Conservation (phyloP, 2,113 vertebrate species). For the Mus pahari region DNA sequence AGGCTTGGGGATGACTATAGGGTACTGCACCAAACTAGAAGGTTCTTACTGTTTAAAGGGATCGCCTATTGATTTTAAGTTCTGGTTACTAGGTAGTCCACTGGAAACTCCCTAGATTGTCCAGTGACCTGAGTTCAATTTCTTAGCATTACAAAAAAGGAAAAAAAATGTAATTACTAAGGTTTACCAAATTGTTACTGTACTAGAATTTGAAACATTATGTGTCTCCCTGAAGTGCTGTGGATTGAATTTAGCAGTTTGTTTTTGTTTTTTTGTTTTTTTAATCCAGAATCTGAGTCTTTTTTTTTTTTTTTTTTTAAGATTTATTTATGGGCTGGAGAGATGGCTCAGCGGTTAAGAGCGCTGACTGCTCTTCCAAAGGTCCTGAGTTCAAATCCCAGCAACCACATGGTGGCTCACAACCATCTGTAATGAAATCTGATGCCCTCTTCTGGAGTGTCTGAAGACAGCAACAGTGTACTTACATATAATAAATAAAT, state of each 20-base stretch:
- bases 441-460: no score
- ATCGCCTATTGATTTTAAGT: conserved; percentile 29
- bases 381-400: no score
- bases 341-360: no score
- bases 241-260: not conserved
- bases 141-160: not conserved
- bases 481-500: no score
- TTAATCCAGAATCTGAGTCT: conserved; percentile 32
- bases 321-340: no score
- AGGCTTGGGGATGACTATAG: not conserved
- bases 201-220: conserved; percentile 42
- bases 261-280: not conserved
- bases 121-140: not conserved
- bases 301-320: no score
- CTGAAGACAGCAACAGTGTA: no score
- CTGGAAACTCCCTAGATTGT: not conserved
- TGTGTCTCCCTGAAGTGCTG: not conserved
- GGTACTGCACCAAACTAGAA: not conserved
- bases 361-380: no score
- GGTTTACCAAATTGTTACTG: not conserved
- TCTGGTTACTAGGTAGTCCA: not conserved
- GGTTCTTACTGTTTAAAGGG: not conserved
- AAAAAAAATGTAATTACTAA: not conserved
- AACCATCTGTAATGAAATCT: no score
- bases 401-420: no score